phyloP scores from a whole-genome alignment of 2,113 vertebrate species.

The Mobula hypostoma region DNA sequence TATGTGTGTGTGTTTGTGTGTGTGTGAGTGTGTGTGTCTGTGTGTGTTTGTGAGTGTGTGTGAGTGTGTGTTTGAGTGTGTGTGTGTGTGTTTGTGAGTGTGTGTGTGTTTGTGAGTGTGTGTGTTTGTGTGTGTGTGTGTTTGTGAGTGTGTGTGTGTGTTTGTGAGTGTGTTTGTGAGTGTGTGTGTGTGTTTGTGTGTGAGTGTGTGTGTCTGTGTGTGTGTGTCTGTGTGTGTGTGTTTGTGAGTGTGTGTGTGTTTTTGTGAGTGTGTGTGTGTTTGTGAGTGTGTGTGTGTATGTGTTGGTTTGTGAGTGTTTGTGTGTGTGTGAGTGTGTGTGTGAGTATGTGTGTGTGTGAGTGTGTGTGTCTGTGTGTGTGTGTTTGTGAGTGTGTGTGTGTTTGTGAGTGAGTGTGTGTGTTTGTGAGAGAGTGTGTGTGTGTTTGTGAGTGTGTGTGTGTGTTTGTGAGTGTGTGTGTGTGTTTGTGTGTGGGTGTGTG shows the following conservation, averaged over 20 bases:
- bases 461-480: neutral
- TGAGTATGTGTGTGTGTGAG: slow-evolving; percentile 23
- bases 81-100: slow-evolving; percentile 27
- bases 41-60: too few relatives aligned
- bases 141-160: neutral
- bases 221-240: neutral
- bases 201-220: slow-evolving; percentile 21
- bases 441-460: neutral
- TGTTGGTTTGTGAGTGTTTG: too few relatives aligned
- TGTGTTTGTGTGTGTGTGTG: neutral
- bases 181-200: neutral
- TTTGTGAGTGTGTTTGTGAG: neutral
- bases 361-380: too few relatives aligned
- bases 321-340: neutral
- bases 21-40: slow-evolving; percentile 11
- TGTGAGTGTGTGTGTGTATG: too few relatives aligned
- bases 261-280: slow-evolving; percentile 27
- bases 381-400: neutral
- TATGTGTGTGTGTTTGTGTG: neutral
- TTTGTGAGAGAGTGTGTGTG: too few relatives aligned
- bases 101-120: too few relatives aligned
- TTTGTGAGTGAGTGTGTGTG: neutral
- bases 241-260: neutral
- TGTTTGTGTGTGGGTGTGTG: slow-evolving; percentile 10
- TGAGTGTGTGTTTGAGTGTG: too few relatives aligned